A percentile compares a stretch with the other conserved stretches of the same genome.
These are phyloP conservation scores for Paratilapia polleni DNA, from an alignment of 2,113 vertebrate species.

Conservation along the genomic window DNA sequence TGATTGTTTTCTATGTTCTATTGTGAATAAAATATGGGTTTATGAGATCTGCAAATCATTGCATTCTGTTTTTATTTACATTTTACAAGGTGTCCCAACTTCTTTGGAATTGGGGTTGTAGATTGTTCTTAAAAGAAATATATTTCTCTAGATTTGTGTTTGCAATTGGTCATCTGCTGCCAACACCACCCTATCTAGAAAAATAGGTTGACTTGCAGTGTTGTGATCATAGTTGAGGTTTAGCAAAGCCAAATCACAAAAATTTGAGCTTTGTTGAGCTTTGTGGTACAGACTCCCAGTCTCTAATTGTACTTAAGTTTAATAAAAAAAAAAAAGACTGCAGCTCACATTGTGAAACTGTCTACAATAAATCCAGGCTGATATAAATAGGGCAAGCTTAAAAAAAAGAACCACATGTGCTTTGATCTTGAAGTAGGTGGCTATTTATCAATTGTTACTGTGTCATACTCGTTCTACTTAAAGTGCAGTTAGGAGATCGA, in stretches of 20 bases:
- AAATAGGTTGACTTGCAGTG: not conserved
- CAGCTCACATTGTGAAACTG: not conserved
- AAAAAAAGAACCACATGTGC: not conserved
- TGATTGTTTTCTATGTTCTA: not conserved
- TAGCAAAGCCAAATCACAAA: not conserved
- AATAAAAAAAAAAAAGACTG: not conserved
- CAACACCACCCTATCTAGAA: not conserved
- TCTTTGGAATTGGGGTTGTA: not conserved
- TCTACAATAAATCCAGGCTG: constrained; percentile 3
- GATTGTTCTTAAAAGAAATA: not conserved
- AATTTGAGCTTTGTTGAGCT: not conserved
- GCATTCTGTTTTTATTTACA: not conserved
- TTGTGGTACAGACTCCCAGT: not conserved
- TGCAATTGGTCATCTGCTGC: not conserved
- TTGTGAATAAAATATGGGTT: not conserved
- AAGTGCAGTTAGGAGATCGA: not conserved
- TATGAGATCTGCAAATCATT: not conserved
- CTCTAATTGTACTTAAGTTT: not conserved
- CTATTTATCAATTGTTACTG: not conserved
- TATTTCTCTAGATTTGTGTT: not conserved
- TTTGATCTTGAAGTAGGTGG: constrained; percentile 5
- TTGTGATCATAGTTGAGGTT: not conserved
- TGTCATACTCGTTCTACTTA: not conserved
- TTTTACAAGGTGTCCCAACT: not conserved
- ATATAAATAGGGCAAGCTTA: not conserved